phyloP scores from a whole-genome alignment of 2,888 invertebrate genomes.

The Mimachlamys varia region DNA sequence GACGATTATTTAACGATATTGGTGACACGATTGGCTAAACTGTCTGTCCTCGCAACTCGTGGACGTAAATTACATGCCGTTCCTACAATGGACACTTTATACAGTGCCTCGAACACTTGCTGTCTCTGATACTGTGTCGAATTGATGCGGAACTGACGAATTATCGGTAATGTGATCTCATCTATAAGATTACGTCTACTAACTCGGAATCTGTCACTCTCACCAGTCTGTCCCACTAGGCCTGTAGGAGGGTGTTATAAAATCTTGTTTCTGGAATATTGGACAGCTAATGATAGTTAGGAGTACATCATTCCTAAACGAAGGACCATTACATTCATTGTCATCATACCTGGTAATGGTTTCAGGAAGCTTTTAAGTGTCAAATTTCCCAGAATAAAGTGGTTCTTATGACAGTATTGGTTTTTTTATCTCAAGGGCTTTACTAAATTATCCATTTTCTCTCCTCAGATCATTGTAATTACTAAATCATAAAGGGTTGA shows the following conservation, averaged over 20 bases:
- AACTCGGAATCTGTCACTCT: not conserved
- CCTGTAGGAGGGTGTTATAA: not conserved
- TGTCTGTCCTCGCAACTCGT: no score
- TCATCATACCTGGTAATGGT: not conserved
- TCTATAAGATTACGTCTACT: not conserved
- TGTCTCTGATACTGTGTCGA: not conserved
- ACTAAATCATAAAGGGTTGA: not conserved
- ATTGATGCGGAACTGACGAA: not conserved
- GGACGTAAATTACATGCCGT: no score
- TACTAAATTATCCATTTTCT: not conserved
- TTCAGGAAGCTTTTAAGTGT: not conserved
- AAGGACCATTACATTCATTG: not conserved
- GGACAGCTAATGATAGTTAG: not conserved
- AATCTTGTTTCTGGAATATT: not conserved
- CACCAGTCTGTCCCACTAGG: not conserved
- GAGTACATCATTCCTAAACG: not conserved
- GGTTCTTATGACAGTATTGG: not conserved
- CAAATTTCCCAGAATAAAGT: not conserved
- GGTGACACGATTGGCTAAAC: no score
- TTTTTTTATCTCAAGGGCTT: not conserved
- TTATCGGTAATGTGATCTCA: not conserved
- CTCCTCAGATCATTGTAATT: not conserved
- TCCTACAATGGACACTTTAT: not conserved
- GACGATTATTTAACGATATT: no score
- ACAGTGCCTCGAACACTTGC: not conserved